Conservation (phyloP, 2,113 vertebrate genomes). For the Mobula birostris region DNA sequence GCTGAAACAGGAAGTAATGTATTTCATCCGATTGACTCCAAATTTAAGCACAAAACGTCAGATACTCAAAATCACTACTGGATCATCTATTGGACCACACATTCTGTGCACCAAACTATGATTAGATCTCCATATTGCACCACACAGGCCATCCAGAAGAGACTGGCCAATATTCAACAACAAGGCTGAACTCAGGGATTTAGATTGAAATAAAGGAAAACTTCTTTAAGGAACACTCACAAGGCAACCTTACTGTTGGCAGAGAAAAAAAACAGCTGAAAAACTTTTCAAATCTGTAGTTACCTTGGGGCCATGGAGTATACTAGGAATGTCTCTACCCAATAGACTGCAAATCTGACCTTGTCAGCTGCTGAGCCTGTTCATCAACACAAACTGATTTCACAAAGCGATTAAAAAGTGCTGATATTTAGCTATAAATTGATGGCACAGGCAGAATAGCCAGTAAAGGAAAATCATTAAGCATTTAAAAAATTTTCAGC, state of each 20-base stretch:
- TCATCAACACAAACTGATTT: not conserved
- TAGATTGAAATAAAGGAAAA: not conserved
- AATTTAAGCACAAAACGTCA: not conserved
- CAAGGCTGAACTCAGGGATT: not conserved
- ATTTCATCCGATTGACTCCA: not conserved
- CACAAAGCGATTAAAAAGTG: not conserved
- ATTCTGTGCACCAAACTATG: not conserved
- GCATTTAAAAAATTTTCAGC: not conserved
- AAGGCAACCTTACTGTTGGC: not conserved
- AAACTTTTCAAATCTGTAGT: not conserved
- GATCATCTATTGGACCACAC: not conserved
- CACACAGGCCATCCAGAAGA: not conserved
- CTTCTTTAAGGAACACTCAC: not conserved
- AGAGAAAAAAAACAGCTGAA: not conserved
- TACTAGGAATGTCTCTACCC: not conserved
- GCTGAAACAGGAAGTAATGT: not conserved
- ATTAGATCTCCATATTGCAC: not conserved
- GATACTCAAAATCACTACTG: not conserved
- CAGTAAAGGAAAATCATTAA: conserved; percentile 2
- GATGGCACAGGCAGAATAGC: not conserved
- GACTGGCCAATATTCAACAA: not conserved
- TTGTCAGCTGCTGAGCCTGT: not conserved
- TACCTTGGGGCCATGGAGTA: not conserved
- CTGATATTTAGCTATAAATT: not conserved
- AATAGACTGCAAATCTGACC: not conserved